Evolutionary conservation across 2,113 vertebrate species (phyloP).

Genomic region (Setophaga coronata): DNA sequence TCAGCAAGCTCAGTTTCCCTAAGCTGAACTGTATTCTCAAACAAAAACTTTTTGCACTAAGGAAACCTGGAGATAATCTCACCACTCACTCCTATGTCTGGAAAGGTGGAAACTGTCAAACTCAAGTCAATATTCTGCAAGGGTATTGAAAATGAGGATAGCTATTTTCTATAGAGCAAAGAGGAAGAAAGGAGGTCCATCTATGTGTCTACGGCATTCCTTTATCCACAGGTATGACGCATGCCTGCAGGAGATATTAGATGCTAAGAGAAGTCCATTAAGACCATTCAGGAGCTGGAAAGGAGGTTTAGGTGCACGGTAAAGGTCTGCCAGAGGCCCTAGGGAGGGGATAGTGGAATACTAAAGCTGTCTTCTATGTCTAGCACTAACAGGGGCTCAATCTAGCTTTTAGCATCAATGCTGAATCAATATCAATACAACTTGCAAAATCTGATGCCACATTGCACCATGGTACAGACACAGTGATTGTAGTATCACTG

Average conservation of each 20-base stretch:
- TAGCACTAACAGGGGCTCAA: not conserved
- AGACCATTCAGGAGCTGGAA: not conserved
- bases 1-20: not conserved
- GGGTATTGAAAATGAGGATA: not conserved
- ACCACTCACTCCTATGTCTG: not conserved
- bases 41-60: not conserved
- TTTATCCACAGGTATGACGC: not conserved
- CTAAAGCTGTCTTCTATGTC: not conserved
- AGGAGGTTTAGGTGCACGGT: not conserved
- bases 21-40: not conserved
- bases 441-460: not conserved
- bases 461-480: not conserved
- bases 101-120: not conserved
- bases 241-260: not conserved
- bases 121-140: not conserved
- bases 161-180: not conserved
- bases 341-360: not conserved
- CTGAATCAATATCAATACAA: not conserved
- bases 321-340: not conserved
- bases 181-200: not conserved
- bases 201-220: not conserved
- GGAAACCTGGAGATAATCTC: not conserved
- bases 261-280: not conserved
- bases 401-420: not conserved
- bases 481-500: not conserved